Conservation (phyloP, 2,113 vertebrate genomes). For the Acanthochromis polyacanthus region DNA sequence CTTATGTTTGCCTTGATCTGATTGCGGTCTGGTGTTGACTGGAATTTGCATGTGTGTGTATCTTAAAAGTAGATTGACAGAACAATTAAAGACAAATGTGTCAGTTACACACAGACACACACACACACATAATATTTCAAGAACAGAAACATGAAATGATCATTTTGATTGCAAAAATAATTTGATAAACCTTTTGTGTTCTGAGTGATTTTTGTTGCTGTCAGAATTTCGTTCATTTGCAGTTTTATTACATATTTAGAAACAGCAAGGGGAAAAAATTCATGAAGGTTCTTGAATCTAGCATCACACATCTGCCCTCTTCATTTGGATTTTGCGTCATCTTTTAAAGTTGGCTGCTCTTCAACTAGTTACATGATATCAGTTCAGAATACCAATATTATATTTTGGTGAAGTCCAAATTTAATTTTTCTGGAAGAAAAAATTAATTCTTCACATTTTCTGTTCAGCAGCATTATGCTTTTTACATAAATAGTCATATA, state of each 20-base stretch:
- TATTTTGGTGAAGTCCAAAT: not conserved
- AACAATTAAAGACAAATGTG: no score
- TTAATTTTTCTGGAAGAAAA: not conserved
- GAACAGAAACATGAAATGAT: not conserved
- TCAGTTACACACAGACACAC: no score
- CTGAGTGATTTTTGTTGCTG: not conserved
- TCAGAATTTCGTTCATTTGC: not conserved
- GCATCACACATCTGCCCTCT: not conserved
- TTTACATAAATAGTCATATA: no score
- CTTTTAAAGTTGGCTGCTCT: conserved; percentile 27
- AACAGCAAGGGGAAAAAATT: not conserved
- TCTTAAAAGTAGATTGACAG: no score
- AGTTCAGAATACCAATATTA: conserved; percentile 10
- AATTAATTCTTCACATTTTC: not conserved
- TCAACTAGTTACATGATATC: conserved; percentile 5
- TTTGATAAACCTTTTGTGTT: no score
- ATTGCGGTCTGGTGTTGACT: no score
- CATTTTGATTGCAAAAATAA: no score
- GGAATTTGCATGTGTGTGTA: no score
- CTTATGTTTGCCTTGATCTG: no score
- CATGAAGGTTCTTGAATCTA: not conserved
- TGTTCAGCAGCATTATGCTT: not conserved
- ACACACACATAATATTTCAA: not conserved
- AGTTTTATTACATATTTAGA: not conserved
- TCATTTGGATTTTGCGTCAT: not conserved